These are phyloP conservation scores for Apamea sordens DNA, from an alignment of 2,888 invertebrate species.

Conservation along the genomic window DNA sequence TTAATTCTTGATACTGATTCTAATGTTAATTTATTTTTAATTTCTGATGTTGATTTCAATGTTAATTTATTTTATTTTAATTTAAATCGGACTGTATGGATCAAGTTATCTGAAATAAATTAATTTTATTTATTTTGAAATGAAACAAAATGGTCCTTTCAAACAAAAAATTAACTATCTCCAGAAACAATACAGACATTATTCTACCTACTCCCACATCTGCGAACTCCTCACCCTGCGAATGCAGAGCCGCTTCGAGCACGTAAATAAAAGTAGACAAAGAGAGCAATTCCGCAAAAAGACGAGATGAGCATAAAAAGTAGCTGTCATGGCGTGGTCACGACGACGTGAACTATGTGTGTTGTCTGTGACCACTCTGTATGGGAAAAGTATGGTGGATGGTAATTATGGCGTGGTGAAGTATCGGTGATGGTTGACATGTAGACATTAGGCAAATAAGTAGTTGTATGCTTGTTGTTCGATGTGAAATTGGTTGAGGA, in stretches of 20 bases:
- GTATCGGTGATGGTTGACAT: slow-evolving; percentile 27
- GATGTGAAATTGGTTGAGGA: not conserved
- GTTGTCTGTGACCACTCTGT: slow-evolving; percentile 67
- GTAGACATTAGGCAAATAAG: slow-evolving; percentile 1
- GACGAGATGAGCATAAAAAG: slow-evolving; percentile 84
- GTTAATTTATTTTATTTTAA: too few relatives aligned
- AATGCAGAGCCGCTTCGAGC: slow-evolving; percentile 73
- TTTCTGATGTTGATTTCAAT: too few relatives aligned
- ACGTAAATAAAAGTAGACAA: slow-evolving; percentile 89
- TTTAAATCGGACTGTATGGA: too few relatives aligned
- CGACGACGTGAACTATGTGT: slow-evolving; percentile 84
- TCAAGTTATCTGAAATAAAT: too few relatives aligned
- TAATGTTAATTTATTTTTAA: too few relatives aligned
- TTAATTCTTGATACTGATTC: too few relatives aligned
- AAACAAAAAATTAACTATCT: not conserved
- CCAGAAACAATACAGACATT: not conserved
- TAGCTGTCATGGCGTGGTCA: slow-evolving; percentile 88
- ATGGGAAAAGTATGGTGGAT: slow-evolving; percentile 56
- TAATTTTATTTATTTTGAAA: too few relatives aligned
- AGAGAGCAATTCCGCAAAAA: slow-evolving; percentile 85
- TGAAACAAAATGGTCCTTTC: not conserved
- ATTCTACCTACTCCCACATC: slow-evolving; percentile 51
- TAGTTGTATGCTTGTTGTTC: not conserved
- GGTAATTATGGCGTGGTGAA: slow-evolving; percentile 42
- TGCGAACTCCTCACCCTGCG: slow-evolving; percentile 60